Evolutionary conservation across 2,113 vertebrate species (phyloP), one percentile per base, ranked within the genome.

Genomic region (Hoplias malabaricus): DNA sequence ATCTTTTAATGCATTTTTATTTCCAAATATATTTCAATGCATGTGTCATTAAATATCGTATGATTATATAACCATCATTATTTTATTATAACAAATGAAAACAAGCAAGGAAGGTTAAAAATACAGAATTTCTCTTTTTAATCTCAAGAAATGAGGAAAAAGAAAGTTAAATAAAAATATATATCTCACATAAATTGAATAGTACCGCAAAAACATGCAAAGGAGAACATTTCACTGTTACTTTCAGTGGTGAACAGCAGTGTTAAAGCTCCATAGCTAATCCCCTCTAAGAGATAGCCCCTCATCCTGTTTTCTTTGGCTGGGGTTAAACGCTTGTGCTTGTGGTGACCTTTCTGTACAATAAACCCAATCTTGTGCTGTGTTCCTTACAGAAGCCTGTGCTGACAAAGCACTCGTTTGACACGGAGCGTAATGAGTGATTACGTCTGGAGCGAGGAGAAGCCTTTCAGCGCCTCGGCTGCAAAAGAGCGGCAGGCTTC

Each of bases 381-480:
- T 67, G 38, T 38, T 61, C 16, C 33, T 59, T 42, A 59, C 33
- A 36, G 33, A 21, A 72, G 31, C 16, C 31, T 31, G 42, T 38
- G 48, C 74, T 77, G 73, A 77, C 53, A 21, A 16, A 61, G 68
- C 50, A 59, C 29, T 62, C 33, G 7, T 34, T 48, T 56, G 63
- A 67, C 38, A 13, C 31, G 25, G 61, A 68, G 40, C 10, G 34
- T 53, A 73, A 75, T 67, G 33, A 57, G 25, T 69, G 33, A 67
- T 86, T 43, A 59, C 27, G 59, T 57, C 7, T 57, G 46, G 53
- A 69, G 48, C 21, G 25, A 53, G 56, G 46, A 48, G 68, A 54
- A 62, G 70, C 34, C 68, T 83, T 75, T 78, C 70, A 48, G 53
- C 12, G 43, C 19, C 40, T 73, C 33, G 36, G n/a, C 63, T 63